Evolutionary conservation across 2,888 invertebrate species (phyloP).

Genomic region (Cephus sareptanus): DNA sequence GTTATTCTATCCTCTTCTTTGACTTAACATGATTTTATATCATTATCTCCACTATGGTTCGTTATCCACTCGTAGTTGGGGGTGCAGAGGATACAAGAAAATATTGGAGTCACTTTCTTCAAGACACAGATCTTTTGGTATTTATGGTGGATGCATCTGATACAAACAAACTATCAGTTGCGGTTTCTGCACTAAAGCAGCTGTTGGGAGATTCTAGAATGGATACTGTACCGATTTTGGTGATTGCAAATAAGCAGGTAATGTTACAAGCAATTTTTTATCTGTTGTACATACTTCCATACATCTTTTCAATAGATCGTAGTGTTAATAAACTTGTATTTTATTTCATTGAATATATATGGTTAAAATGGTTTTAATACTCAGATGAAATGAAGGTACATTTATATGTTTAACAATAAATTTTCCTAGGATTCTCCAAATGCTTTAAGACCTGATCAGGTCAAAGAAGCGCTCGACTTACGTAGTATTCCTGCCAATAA

Average conservation of each 20-base stretch:
- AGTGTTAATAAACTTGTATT: background rate
- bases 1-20: slow-evolving; percentile 19
- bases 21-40: background rate
- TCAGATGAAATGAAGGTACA: slow-evolving; percentile 2
- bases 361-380: background rate
- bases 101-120: slow-evolving; percentile 62
- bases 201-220: slow-evolving; percentile 62
- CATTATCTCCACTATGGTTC: background rate
- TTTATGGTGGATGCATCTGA: slow-evolving; percentile 64
- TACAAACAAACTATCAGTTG: slow-evolving; percentile 52
- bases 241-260: slow-evolving; percentile 64
- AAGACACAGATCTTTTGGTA: slow-evolving; percentile 64
- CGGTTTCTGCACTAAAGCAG: slow-evolving; percentile 58
- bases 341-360: background rate
- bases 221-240: slow-evolving; percentile 60
- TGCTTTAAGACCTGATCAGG: slow-evolving; percentile 54
- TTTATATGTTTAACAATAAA: background rate
- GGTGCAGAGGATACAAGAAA: slow-evolving; percentile 56
- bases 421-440: slow-evolving; percentile 53
- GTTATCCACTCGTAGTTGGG: slow-evolving; percentile 50
- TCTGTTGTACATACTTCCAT: background rate
- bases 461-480: slow-evolving; percentile 61
- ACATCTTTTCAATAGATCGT: background rate
- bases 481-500: slow-evolving; percentile 60
- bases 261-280: slow-evolving; percentile 9